Evolutionary conservation across 2,888 invertebrate species (phyloP), one percentile per base, ranked within the genome.

Genomic region (Coleophora deauratella): DNA sequence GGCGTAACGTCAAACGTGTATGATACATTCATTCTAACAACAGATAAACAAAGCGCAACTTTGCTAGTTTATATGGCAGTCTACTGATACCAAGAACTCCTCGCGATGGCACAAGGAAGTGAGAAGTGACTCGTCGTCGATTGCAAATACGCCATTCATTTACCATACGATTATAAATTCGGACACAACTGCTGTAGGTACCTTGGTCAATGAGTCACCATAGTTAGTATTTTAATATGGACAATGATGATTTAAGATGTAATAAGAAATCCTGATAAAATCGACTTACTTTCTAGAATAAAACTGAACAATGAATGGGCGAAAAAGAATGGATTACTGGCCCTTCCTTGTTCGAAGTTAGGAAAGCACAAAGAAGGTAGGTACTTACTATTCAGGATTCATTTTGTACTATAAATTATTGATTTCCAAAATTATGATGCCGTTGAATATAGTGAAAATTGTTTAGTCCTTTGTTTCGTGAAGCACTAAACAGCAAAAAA

Each of bases 371-470:
- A 51, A 54, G 21, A 21, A 21, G 21, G 21, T n/a, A 71, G 67
- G 79, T 88, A 91, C 93, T 93, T 86, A 93, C 93, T 93, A 93
- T 90, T 93, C 93, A 64, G 93, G 93, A 90, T 92, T 92, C 92
- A 93, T 92, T 81, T 84, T 77, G 77, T 75, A 82, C 73, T 78
- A 67, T 75, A 70, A 67, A 63, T 66, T 64, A 71, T 61, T 67
- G 70, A 63, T 64, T 60, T 60, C 57, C 59, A 66, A 72, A 72
- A 73, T 66, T 67, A 67, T 67, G 60, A 57, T 65, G 55, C 52
- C 57, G 57, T 50, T 63, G 60, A 67, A 55, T 68, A 57, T 60
- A 57, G 69, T 51, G 58, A 64, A 76, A 73, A 69, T 65, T 62
- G 54, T 67, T 56, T 57, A 64, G 59, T 72, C 70, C 77, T 82